Conservation (phyloP, 2,888 invertebrate species). For the Nomada ferruginata region DNA sequence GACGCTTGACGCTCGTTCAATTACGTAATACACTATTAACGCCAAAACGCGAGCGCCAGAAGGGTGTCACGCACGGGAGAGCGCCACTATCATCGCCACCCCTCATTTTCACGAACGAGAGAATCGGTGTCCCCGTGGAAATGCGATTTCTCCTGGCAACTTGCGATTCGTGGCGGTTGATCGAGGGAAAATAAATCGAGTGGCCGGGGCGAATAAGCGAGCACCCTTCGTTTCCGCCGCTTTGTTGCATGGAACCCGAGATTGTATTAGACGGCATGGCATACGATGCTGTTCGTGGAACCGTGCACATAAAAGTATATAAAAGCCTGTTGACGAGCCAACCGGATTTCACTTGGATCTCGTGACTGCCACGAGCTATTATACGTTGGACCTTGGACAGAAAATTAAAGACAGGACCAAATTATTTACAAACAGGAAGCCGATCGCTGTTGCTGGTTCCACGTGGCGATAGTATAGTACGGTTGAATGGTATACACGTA, state of each 20-base stretch:
- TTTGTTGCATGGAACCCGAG: constrained; percentile 41
- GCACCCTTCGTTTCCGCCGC: constrained; percentile 61
- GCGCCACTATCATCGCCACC: background rate
- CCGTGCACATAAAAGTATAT: constrained; percentile 52
- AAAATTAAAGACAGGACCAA: constrained; percentile 44
- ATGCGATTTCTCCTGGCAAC: constrained; percentile 31
- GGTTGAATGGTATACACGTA: no score
- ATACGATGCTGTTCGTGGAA: constrained; percentile 30
- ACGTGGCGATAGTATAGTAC: no score
- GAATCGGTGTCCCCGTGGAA: constrained; percentile 16
- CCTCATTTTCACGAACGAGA: background rate
- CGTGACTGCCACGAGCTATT: constrained; percentile 62
- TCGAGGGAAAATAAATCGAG: constrained; percentile 53
- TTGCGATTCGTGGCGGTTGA: constrained; percentile 27
- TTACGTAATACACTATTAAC: constrained; percentile 5
- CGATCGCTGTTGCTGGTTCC: no score
- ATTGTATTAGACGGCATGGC: constrained; percentile 48
- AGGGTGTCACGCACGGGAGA: background rate
- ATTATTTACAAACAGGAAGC: constrained; percentile 48
- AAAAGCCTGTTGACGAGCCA: constrained; percentile 60
- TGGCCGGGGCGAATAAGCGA: constrained; percentile 44
- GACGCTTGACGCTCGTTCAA: background rate
- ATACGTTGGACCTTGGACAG: constrained; percentile 28
- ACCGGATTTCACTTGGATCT: constrained; percentile 55
- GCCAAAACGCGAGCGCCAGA: background rate